Percentiles rank a stretch among this genome's conserved stretches.
phyloP scores from a whole-genome alignment of 2,797 vertebrate species.

The Onychomys arenicola region DNA sequence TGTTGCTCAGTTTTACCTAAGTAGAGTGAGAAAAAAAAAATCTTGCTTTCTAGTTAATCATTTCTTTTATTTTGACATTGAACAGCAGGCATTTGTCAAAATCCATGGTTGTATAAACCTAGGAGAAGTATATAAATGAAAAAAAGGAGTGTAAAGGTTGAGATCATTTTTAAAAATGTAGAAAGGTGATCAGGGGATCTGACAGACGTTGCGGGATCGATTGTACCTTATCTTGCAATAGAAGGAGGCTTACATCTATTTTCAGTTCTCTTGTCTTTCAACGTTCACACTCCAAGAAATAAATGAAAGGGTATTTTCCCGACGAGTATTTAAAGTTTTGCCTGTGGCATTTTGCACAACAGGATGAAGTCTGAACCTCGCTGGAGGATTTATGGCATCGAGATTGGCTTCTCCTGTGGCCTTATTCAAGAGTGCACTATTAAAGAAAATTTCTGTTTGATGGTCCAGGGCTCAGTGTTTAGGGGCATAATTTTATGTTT shows the following conservation, averaged over 20 bases:
- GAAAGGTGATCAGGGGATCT: background rate
- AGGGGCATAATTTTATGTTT: background rate
- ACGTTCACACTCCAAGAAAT: constrained; percentile 1
- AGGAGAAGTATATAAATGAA: background rate
- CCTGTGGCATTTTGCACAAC: background rate
- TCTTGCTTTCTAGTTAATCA: constrained; percentile 38
- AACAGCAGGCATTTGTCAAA: constrained; percentile 42
- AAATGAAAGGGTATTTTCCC: constrained; percentile 18
- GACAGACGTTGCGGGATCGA: background rate
- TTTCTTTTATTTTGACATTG: constrained; percentile 58
- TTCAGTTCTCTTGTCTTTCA: constrained; percentile 40
- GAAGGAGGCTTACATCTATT: constrained; percentile 46
- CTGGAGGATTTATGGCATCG: background rate
- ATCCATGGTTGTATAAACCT: constrained; percentile 25
- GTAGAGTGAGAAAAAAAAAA: constrained; percentile 32
- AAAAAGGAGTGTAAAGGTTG: background rate
- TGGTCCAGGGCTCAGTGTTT: background rate
- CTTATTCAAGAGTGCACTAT: background rate
- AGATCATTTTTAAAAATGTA: constrained; percentile 13
- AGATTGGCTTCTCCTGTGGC: background rate
- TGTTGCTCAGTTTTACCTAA: background rate
- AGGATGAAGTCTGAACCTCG: background rate
- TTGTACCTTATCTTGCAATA: constrained; percentile 28
- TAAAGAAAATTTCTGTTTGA: constrained; percentile 47
- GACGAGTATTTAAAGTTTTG: constrained; percentile 23